Conservation (phyloP, 1,140 invertebrate species). For the Anastrepha ludens region DNA sequence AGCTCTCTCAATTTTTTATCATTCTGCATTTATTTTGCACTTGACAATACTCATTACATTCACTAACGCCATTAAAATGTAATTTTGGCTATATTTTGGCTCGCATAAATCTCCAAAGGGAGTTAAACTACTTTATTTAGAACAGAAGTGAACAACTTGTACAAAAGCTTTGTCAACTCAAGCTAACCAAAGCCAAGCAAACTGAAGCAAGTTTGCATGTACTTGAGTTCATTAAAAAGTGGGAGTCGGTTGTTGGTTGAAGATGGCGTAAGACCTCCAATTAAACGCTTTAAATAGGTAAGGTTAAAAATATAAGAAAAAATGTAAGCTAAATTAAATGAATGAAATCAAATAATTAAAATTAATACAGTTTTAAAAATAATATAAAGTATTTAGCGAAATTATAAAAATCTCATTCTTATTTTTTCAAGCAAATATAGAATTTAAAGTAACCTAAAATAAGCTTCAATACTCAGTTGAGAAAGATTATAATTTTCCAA, state of each 20-base stretch:
- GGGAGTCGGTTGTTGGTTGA: no score
- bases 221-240: slow-evolving; percentile 48
- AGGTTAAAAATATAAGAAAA: background rate
- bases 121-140: slow-evolving; percentile 20
- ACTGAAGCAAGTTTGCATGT: slow-evolving; percentile 18
- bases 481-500: background rate
- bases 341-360: no score
- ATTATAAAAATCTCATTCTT: no score
- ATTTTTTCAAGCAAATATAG: background rate
- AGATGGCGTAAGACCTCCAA: no score
- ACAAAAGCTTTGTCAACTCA: slow-evolving; percentile 44
- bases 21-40: background rate
- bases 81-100: slow-evolving; percentile 73
- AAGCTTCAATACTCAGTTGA: background rate
- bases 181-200: slow-evolving; percentile 22
- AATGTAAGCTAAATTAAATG: background rate
- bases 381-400: no score
- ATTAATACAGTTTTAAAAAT: no score
- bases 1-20: background rate
- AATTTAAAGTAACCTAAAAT: background rate
- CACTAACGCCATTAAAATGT: slow-evolving; percentile 71
- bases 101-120: slow-evolving; percentile 66
- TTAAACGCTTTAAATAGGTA: no score
- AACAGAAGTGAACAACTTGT: slow-evolving; percentile 22
- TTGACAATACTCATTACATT: slow-evolving; percentile 46